phyloP scores from a whole-genome alignment of 1,140 invertebrate species.

The Protaetia brevitarsis region DNA sequence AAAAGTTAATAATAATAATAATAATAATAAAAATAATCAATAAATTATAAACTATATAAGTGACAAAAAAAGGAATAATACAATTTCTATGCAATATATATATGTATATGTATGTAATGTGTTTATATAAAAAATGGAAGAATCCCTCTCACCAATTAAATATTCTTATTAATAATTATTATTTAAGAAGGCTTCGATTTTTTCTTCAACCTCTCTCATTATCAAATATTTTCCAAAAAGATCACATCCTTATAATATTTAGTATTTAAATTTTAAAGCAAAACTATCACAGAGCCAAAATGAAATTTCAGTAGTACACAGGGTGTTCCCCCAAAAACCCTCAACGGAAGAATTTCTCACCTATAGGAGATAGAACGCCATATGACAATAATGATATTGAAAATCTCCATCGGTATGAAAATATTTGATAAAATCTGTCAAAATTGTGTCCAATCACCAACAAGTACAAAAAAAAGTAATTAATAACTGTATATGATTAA shows the following conservation, averaged over 20 bases:
- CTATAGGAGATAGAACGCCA: too few relatives aligned
- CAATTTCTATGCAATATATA: conserved; percentile 22
- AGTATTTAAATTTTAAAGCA: conserved; percentile 14
- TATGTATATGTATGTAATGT: conserved; percentile 17
- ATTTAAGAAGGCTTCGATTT: conserved; percentile 35
- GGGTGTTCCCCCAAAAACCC: too few relatives aligned
- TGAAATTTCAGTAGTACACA: too few relatives aligned
- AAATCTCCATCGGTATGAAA: not conserved
- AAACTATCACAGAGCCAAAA: conserved; percentile 45
- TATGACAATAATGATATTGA: too few relatives aligned
- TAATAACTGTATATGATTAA: not conserved
- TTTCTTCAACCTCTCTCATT: conserved; percentile 21
- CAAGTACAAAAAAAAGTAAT: too few relatives aligned
- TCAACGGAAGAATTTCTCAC: too few relatives aligned
- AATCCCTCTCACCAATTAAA: conserved; percentile 44
- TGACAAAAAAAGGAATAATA: conserved; percentile 25
- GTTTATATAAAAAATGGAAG: conserved; percentile 29
- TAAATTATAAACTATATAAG: conserved; percentile 26
- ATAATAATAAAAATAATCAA: conserved; percentile 34
- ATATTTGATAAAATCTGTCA: conserved; percentile 21
- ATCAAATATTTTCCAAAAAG: conserved; percentile 22
- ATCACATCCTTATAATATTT: conserved; percentile 3
- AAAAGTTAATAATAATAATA: too few relatives aligned
- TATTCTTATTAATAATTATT: conserved; percentile 24
- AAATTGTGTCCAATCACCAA: conserved; percentile 4